Conservation (phyloP, 2,797 vertebrate species). For the Sus cebifrons region DNA sequence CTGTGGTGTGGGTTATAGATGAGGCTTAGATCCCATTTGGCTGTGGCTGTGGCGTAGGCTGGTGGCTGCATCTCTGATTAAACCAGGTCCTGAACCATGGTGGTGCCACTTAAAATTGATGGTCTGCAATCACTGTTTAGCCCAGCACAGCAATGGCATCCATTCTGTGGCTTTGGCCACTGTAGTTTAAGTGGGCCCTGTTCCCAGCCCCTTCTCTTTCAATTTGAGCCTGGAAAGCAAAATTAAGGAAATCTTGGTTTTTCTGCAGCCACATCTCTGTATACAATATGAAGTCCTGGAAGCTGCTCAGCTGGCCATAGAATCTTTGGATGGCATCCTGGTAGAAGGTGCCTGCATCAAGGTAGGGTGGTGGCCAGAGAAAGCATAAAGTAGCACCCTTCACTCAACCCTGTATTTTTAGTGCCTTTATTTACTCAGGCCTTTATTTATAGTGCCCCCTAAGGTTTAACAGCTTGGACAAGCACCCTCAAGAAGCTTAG, state of each 20-base stretch:
- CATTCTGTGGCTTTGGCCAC: neutral
- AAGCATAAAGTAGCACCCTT: neutral
- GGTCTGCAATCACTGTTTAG: neutral
- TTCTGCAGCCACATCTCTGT: conserved; percentile 92
- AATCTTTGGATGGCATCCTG: conserved; percentile 89
- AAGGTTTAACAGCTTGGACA: neutral
- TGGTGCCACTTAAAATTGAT: conserved; percentile 16
- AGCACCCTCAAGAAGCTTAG: neutral
- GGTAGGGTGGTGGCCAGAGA: conserved; percentile 86
- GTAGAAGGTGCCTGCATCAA: conserved; percentile 91
- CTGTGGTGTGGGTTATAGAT: too few relatives aligned
- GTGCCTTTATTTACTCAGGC: neutral
- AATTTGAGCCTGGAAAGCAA: conserved; percentile 52
- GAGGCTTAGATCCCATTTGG: too few relatives aligned
- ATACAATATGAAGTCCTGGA: conserved; percentile 93
- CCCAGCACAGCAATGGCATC: neutral
- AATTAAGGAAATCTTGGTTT: conserved; percentile 37
- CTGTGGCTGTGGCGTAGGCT: too few relatives aligned
- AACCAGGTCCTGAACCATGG: conserved; percentile 22
- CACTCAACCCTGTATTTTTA: neutral
- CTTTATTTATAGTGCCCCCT: neutral
- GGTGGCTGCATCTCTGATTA: neutral
- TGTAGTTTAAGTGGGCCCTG: neutral
- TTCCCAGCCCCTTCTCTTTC: neutral
- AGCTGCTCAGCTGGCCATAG: conserved; percentile 92